Evolutionary conservation across 2,797 vertebrate species (phyloP).

Genomic region (Nyctalus aviator): DNA sequence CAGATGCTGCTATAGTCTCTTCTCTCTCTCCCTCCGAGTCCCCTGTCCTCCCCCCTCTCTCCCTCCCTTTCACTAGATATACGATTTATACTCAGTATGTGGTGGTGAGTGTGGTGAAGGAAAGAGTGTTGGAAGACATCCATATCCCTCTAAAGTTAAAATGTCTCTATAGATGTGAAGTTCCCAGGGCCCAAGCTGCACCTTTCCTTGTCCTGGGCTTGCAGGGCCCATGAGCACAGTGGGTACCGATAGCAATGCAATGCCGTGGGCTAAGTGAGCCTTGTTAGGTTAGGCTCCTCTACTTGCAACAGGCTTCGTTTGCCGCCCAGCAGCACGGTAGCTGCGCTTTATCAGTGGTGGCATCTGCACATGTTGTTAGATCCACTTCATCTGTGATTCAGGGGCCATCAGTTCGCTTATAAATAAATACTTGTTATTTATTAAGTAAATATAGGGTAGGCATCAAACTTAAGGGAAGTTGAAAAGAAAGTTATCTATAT

Average conservation of each 20-base stretch:
- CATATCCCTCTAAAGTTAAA: not conserved
- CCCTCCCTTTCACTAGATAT: not conserved
- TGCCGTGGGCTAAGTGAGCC: not conserved
- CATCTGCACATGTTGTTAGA: not conserved
- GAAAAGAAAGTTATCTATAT: not conserved
- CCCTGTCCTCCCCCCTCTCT: not conserved
- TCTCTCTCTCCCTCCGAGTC: too few relatives aligned
- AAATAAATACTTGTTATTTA: conserved; percentile 43
- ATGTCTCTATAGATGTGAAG: not conserved
- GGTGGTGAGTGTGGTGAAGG: not conserved
- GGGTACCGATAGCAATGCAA: fast-evolving
- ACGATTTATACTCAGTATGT: not conserved
- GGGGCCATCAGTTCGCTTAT: not conserved
- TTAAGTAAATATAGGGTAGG: not conserved
- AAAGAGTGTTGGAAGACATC: not conserved
- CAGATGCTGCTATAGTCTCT: not conserved
- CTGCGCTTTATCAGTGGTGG: not conserved
- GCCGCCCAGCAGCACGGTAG: fast-evolving
- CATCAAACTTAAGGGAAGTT: not conserved
- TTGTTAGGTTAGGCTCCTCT: not conserved
- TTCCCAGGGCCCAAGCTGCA: fast-evolving
- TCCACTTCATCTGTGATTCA: not conserved
- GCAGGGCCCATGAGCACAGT: fast-evolving
- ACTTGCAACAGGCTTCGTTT: not conserved
- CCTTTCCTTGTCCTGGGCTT: not conserved